Conservation (phyloP, 2,888 invertebrate species). For the Parapristionchus giblindavisi region DNA sequence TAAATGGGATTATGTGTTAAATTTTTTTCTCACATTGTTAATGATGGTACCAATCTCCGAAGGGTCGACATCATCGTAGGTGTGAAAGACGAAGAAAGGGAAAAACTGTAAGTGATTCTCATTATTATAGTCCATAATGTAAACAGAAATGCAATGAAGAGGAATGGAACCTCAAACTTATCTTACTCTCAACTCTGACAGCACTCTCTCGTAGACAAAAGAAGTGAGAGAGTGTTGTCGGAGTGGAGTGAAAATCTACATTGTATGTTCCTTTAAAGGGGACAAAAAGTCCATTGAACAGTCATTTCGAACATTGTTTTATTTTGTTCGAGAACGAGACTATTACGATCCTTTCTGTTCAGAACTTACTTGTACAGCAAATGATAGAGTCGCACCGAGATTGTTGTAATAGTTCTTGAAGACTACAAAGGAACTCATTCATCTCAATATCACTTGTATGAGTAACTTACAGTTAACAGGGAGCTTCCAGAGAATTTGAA, state of each 20-base stretch:
- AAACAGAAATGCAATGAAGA: too few relatives aligned
- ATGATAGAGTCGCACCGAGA: constrained; percentile 74
- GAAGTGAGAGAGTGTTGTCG: too few relatives aligned
- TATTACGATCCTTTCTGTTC: background rate
- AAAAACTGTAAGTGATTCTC: too few relatives aligned
- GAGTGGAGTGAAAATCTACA: too few relatives aligned
- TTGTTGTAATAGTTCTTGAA: constrained; percentile 73
- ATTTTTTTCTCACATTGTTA: constrained; percentile 59
- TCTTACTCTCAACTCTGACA: too few relatives aligned
- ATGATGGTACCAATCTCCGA: constrained; percentile 45
- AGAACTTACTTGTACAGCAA: constrained; percentile 72
- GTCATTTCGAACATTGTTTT: too few relatives aligned
- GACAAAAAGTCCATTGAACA: too few relatives aligned
- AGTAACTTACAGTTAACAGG: constrained; percentile 70
- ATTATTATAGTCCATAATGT: too few relatives aligned
- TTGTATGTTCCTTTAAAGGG: too few relatives aligned
- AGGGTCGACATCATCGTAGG: constrained; percentile 70
- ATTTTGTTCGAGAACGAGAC: background rate
- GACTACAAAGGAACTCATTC: constrained; percentile 68
- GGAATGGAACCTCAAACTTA: too few relatives aligned
- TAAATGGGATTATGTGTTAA: background rate
- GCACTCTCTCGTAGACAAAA: too few relatives aligned
- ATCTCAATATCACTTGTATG: background rate
- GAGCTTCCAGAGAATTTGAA: constrained; percentile 69
- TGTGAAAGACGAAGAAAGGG: constrained; percentile 72